A percentile compares a stretch with the other conserved stretches of the same genome.
Evolutionary conservation across 1,140 invertebrate genomes (phyloP).

Genomic region (Drosophila repleta): DNA sequence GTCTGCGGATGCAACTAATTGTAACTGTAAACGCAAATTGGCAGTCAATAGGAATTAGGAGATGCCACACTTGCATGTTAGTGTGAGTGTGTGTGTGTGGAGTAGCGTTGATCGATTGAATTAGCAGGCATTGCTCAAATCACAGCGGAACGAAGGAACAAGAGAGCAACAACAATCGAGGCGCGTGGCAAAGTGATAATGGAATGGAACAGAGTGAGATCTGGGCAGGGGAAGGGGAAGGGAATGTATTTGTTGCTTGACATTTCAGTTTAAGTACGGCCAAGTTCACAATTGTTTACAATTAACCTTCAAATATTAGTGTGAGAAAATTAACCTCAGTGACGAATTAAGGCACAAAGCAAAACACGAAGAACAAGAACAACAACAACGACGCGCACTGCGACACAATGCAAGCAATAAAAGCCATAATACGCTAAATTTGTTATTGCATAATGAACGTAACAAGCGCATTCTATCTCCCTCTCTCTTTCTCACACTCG

Average conservation of each 20-base stretch:
- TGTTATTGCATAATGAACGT: conserved; percentile 70
- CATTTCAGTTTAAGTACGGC: conserved; percentile 4
- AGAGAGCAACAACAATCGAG: not conserved
- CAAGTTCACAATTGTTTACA: conserved; percentile 51
- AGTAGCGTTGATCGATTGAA: conserved; percentile 66
- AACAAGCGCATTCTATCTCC: conserved; percentile 9
- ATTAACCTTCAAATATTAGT: conserved; percentile 75
- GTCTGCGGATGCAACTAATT: conserved; percentile 72
- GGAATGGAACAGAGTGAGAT: not conserved
- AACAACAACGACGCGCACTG: conserved; percentile 40
- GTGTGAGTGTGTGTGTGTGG: not conserved
- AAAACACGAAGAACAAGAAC: conserved; percentile 33
- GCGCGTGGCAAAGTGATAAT: conserved; percentile 38
- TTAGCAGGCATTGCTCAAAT: conserved; percentile 61
- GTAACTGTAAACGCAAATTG: conserved; percentile 76
- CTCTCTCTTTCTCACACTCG: conserved; percentile 5
- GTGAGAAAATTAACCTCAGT: conserved; percentile 77
- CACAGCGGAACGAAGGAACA: conserved; percentile 1
- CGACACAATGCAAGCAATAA: conserved; percentile 43
- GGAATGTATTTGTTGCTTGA: no score
- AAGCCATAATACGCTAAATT: conserved; percentile 68
- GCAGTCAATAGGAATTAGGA: conserved; percentile 69
- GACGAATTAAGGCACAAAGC: conserved; percentile 64
- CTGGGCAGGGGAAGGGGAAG: not conserved
- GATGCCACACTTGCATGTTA: conserved; percentile 51